Base-by-base conservation (phyloP, 1,140 invertebrate genomes). In the Drosophila mauritiana region DNA sequence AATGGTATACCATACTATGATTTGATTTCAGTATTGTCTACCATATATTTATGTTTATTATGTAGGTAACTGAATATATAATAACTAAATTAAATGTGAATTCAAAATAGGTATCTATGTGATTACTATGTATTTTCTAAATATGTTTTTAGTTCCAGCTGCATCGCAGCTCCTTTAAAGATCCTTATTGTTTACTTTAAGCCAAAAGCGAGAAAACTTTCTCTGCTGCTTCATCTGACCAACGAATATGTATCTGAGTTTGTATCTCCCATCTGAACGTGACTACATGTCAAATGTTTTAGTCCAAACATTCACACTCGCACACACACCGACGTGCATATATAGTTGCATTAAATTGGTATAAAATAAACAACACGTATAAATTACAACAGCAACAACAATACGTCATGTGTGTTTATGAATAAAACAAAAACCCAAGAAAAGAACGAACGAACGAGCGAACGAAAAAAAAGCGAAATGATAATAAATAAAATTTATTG, bases 341-440 rank as follows among this genome's bases (percentile, higher is more conserved):
- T 49, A 58, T 78, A 78, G 78, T 86, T 88, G 83, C 82, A 88
- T 86, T 82, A 86, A 88, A 86, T 86, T 88, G 82, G 70, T 77
- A 88, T 88, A 88, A 86, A 86, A 83, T 88, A 88, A 86, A 86
- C 82, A 88, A 72, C 82, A 88, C 79, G 79, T 82, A 86, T 88
- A 86, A 88, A 88, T 82, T 88, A 86, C 70, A 79, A 54, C 62
- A 67, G 37, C 81, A 77, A 46, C 56, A 65, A 53, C 51, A 74
- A 65, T 46, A 72, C 64, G 27, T 56, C 70, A 72, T 46, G 56
- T 52, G 52, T 62, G 57, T 55, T 61, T 77, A 78, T 81, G 70
- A 88, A 74, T 83, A 75, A 73, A 88, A 82, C 72, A 84, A 84
- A 76, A 67, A 55, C 34, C 39, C 45, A 52, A 27, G 46, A 31